phyloP scores from a whole-genome alignment of 2,797 vertebrate genomes.

The Rousettus madagascariensis region DNA sequence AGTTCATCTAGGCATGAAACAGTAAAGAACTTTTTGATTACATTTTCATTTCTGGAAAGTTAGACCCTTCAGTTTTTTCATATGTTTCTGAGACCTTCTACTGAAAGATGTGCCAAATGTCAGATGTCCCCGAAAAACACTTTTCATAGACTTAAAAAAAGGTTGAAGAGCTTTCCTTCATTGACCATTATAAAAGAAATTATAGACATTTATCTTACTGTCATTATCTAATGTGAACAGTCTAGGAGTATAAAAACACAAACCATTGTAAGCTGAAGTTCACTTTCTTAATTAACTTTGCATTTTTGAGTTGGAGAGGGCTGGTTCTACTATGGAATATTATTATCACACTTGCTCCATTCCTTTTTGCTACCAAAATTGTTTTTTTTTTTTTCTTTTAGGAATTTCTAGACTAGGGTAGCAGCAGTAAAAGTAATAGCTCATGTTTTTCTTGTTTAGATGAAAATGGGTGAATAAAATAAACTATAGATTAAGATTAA shows the following conservation, averaged over 20 bases:
- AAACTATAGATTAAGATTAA: background rate
- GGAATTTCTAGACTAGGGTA: background rate
- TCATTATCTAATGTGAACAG: constrained; percentile 59
- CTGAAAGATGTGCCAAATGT: constrained; percentile 63
- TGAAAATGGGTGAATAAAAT: background rate
- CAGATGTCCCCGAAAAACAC: constrained; percentile 65
- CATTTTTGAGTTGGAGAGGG: background rate
- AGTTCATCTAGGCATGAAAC: constrained; percentile 2
- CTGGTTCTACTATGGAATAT: background rate
- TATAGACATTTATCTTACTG: constrained; percentile 54
- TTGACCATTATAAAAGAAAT: constrained; percentile 58
- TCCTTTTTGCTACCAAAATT: background rate
- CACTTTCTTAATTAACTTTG: constrained; percentile 31
- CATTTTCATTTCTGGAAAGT: constrained; percentile 61
- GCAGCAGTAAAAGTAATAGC: background rate
- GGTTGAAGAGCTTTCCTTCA: constrained; percentile 58
- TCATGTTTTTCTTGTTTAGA: background rate
- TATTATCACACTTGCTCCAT: background rate
- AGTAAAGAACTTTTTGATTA: constrained; percentile 51
- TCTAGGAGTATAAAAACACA: constrained; percentile 30
- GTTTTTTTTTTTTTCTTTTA: background rate
- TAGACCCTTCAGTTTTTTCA: constrained; percentile 55
- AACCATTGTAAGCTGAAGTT: constrained; percentile 21
- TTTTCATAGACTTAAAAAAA: constrained; percentile 51
- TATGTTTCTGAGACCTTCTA: constrained; percentile 34